phyloP scores from a whole-genome alignment of 2,888 invertebrate genomes.

The Leucoma salicis region DNA sequence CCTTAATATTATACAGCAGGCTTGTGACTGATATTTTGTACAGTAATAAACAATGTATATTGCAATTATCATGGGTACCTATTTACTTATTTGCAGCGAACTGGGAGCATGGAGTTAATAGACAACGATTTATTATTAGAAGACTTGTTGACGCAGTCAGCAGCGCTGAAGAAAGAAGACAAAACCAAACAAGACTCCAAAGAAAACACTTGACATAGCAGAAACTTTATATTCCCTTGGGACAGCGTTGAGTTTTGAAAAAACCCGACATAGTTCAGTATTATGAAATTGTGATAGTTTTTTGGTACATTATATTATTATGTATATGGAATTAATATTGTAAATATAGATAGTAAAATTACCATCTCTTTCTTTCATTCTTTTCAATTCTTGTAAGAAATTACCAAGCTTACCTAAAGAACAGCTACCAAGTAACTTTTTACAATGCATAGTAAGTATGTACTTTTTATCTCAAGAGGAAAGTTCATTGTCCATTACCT shows the following conservation, averaged over 20 bases:
- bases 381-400: not conserved
- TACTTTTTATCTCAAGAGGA: too few species aligned
- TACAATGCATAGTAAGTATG: too few species aligned
- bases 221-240: slow-evolving; percentile 61
- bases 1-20: too few species aligned
- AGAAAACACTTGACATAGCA: slow-evolving; percentile 64
- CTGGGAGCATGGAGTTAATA: slow-evolving; percentile 64
- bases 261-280: slow-evolving; percentile 56
- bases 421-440: too few species aligned
- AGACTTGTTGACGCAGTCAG: slow-evolving; percentile 64
- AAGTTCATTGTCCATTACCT: too few species aligned
- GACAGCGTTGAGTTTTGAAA: slow-evolving; percentile 43
- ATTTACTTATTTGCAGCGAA: slow-evolving; percentile 48
- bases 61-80: too few species aligned
- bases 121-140: slow-evolving; percentile 70
- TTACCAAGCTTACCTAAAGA: too few species aligned
- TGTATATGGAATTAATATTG: slow-evolving; percentile 26
- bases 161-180: slow-evolving; percentile 53
- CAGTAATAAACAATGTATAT: too few species aligned
- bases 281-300: slow-evolving; percentile 61
- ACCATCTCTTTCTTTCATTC: slow-evolving; percentile 6
- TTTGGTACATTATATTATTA: slow-evolving; percentile 45
- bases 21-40: too few species aligned
- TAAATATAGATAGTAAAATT: slow-evolving; percentile 33
- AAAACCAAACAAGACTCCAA: slow-evolving; percentile 46